Conservation (phyloP, 2,113 vertebrate species). For the Onychorhynchus coronatus region DNA sequence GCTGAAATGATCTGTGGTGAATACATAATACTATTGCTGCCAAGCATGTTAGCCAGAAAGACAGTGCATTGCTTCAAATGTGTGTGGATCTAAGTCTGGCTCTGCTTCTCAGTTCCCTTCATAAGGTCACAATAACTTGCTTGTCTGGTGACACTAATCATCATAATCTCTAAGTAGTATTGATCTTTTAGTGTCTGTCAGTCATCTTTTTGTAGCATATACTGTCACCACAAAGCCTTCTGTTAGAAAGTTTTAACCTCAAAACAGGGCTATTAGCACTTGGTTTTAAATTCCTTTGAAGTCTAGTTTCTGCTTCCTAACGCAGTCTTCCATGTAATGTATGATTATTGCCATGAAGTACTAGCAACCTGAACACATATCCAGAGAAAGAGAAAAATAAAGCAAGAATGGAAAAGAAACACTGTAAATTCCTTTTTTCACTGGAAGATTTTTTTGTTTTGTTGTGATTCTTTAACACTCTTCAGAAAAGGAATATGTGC, state of each 20-base stretch:
- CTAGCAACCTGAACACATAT: not conserved
- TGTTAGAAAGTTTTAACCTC: constrained; percentile 32
- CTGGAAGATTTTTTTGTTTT: not conserved
- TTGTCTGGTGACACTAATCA: not conserved
- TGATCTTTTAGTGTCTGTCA: constrained; percentile 7
- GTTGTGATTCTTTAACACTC: not conserved
- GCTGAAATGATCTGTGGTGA: not conserved
- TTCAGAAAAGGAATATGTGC: not conserved
- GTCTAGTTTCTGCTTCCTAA: not conserved
- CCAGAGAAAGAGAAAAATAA: not conserved
- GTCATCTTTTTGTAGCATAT: constrained; percentile 2
- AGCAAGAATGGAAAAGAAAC: not conserved
- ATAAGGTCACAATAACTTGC: not conserved
- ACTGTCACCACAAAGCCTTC: constrained; percentile 9
- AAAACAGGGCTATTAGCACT: constrained; percentile 5
- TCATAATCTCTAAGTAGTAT: not conserved
- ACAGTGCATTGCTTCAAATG: not conserved
- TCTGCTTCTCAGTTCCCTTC: not conserved
- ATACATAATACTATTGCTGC: not conserved
- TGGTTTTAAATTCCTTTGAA: not conserved
- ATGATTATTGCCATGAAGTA: not conserved
- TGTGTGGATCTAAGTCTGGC: not conserved
- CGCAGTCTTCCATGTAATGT: not conserved
- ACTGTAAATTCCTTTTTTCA: not conserved
- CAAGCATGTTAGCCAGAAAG: not conserved